A percentile compares a stretch with the other conserved stretches of the same genome.
phyloP scores from a whole-genome alignment of 1,140 invertebrate species.

The Tribolium madens region DNA sequence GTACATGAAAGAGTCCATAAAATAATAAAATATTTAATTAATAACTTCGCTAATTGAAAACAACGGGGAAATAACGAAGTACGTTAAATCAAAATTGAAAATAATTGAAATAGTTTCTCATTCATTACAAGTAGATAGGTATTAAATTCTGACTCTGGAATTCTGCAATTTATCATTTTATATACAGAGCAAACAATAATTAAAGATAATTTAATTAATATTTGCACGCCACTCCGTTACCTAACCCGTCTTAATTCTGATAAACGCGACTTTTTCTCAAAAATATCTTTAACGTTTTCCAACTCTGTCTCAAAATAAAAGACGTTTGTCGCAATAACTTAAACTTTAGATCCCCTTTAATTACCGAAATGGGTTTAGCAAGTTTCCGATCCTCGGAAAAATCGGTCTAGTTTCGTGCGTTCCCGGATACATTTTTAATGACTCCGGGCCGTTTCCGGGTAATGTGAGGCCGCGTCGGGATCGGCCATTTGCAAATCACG shows the following conservation, averaged over 20 bases:
- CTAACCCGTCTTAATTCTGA: slow-evolving; percentile 15
- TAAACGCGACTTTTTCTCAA: background rate
- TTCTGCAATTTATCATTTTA: slow-evolving; percentile 54
- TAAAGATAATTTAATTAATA: slow-evolving; percentile 54
- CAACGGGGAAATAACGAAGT: slow-evolving; percentile 51
- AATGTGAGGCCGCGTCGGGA: slow-evolving; percentile 50
- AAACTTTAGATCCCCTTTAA: background rate
- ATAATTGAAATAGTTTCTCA: slow-evolving; percentile 57
- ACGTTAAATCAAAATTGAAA: slow-evolving; percentile 57
- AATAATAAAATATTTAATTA: slow-evolving; percentile 53
- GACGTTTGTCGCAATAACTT: too few relatives aligned
- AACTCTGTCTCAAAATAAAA: too few relatives aligned
- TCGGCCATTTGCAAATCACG: slow-evolving; percentile 61
- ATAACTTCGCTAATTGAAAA: slow-evolving; percentile 53
- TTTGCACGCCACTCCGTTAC: slow-evolving; percentile 46
- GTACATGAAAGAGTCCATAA: slow-evolving; percentile 39
- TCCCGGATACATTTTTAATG: slow-evolving; percentile 29
- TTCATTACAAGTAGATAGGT: slow-evolving; percentile 52
- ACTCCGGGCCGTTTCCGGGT: slow-evolving; percentile 19
- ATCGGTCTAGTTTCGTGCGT: background rate
- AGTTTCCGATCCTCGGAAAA: background rate
- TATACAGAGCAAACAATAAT: slow-evolving; percentile 49
- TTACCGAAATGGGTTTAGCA: background rate
- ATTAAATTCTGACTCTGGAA: slow-evolving; percentile 54
- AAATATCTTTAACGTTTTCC: too few relatives aligned